Evolutionary conservation across 2,113 vertebrate genomes (phyloP).

Genomic region (Cephalopholis sonnerati): DNA sequence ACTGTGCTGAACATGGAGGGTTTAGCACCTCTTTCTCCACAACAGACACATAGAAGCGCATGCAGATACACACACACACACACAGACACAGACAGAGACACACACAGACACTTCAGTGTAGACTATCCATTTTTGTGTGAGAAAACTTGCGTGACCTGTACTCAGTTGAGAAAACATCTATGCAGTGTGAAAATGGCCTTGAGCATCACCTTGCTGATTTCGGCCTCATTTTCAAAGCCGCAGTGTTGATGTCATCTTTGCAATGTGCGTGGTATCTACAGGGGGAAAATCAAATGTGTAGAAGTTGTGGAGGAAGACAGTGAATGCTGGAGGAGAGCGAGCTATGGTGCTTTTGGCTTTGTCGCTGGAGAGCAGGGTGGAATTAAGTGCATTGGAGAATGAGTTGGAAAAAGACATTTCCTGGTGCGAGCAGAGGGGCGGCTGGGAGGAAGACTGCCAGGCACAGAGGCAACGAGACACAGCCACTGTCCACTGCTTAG

Average conservation of each 20-base stretch:
- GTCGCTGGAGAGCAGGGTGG: slow-evolving; percentile 44
- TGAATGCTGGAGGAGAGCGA: slow-evolving; percentile 13
- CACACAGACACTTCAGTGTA: neutral
- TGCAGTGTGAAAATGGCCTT: neutral
- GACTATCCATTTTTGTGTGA: neutral
- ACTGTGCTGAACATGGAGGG: slow-evolving; percentile 29
- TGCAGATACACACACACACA: neutral
- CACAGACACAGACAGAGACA: neutral
- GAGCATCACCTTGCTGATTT: neutral
- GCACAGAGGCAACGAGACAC: slow-evolving; percentile 32
- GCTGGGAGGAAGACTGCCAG: slow-evolving; percentile 36
- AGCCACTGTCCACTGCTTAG: slow-evolving; percentile 12
- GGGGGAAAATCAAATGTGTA: slow-evolving; percentile 8
- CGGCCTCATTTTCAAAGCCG: neutral
- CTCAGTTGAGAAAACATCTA: neutral
- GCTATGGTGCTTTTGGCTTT: slow-evolving; percentile 32
- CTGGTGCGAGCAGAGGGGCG: slow-evolving; percentile 58
- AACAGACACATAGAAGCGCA: neutral
- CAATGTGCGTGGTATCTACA: neutral
- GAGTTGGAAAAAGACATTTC: slow-evolving; percentile 75
- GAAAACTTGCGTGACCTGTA: neutral
- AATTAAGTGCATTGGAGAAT: slow-evolving; percentile 58
- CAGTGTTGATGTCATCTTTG: neutral
- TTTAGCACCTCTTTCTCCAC: slow-evolving; percentile 50
- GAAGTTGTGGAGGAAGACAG: slow-evolving; percentile 27